Evolutionary conservation across 2,888 invertebrate genomes (phyloP).

Genomic region (Rutpela maculata): DNA sequence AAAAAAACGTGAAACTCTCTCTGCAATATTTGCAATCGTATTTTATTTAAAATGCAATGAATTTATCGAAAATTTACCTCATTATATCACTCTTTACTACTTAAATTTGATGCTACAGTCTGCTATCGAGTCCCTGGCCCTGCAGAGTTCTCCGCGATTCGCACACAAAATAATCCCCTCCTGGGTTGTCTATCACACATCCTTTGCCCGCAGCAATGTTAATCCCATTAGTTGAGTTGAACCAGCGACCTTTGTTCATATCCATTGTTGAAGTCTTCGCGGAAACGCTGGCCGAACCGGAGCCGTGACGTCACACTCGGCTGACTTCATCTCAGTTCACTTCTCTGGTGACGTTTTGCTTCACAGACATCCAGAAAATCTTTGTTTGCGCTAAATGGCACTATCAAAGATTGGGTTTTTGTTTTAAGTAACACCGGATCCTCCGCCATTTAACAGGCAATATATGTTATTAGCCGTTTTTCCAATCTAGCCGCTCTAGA

Average conservation of each 20-base stretch:
- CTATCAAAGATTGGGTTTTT: slow-evolving; percentile 1
- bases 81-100: too few relatives aligned
- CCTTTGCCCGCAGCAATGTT: slow-evolving; percentile 70
- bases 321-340: slow-evolving; percentile 45
- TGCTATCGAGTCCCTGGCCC: neutral
- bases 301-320: slow-evolving; percentile 71
- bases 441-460: neutral
- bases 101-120: neutral
- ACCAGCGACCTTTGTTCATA: slow-evolving; percentile 69
- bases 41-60: too few relatives aligned
- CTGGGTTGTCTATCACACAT: slow-evolving; percentile 69
- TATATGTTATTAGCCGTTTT: neutral
- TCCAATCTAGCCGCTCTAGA: neutral
- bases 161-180: slow-evolving; percentile 46
- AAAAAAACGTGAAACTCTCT: too few relatives aligned
- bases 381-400: slow-evolving; percentile 35
- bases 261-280: slow-evolving; percentile 69
- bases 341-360: slow-evolving; percentile 41
- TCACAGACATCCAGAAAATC: slow-evolving; percentile 32
- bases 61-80: too few relatives aligned
- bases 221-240: slow-evolving; percentile 70
- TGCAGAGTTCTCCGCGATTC: slow-evolving; percentile 27
- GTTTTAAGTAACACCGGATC: slow-evolving; percentile 8
- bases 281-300: slow-evolving; percentile 69
- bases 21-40: too few relatives aligned